Evolutionary conservation across 2,797 vertebrate genomes (phyloP), one percentile per base, ranked within the genome.

Genomic region (Neomorphus geoffroyi): DNA sequence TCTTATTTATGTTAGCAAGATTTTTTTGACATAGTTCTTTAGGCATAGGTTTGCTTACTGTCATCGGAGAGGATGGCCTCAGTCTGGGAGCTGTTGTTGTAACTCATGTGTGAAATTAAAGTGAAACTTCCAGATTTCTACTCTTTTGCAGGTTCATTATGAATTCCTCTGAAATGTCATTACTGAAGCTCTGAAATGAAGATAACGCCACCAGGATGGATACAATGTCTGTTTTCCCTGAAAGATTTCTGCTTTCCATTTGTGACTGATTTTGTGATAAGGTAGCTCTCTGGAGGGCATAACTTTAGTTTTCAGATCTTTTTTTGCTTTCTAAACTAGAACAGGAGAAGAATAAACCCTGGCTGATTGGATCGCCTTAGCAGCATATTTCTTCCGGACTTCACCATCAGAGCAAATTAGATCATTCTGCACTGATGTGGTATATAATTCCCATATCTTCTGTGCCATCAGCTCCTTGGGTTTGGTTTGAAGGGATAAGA

Each of bases 331-430:
- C 54, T 84, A 53, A 70, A 91, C 80, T 95, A 92, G 89, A 92
- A 96, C 64, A 86, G 84, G 41, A 67, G 67, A 82, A 91, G 65
- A 95, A 96, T 72, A 96, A 96, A 80, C 66, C 35, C 65, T 77
- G 48, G 83, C 77, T 93, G 91, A 96, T 64, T 82, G 93, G 83
- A 94, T 91, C 2, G 28, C 66, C 90, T 94, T 94, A 88, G 91
- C 93, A 95, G 72, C 46, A 27, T 90, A 97, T 96, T 96, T 96
- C 95, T 96, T 90, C 91, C 93, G 93, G 97, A 96, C 67, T 72
- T 94, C 92, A 79, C 80, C 91, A 96, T 95, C 89, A 86, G 32
- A 95, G 83, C 78, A 96, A 96, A 97, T 97, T 95, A 97, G 95
- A 96, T 96, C 66, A 58, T 88, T 94, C 92, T 88, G 92, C 80